A percentile compares a stretch with the other conserved stretches of the same genome.
Evolutionary conservation across 2,888 invertebrate species (phyloP).

Genomic region (Perizoma flavofasciatum): DNA sequence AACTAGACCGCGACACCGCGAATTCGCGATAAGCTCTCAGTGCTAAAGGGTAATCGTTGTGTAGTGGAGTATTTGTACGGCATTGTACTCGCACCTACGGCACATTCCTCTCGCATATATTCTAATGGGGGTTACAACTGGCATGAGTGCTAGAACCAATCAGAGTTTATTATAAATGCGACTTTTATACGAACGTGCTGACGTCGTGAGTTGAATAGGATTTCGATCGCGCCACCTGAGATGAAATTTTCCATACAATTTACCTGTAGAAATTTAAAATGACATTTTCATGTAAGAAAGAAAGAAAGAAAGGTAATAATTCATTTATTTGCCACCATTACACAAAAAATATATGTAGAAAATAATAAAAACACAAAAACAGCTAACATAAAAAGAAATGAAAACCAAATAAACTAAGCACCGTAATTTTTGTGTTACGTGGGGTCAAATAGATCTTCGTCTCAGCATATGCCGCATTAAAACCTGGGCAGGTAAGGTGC

Average conservation of each 20-base stretch:
- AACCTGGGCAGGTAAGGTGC: no score
- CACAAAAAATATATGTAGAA: not conserved
- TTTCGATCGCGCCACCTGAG: conserved; percentile 33
- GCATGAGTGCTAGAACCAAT: conserved; percentile 57
- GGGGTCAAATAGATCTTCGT: no score
- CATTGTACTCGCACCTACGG: conserved; percentile 55
- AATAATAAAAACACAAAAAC: no score
- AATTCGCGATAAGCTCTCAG: conserved; percentile 46
- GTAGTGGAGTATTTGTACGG: conserved; percentile 71
- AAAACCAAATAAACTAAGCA: no score
- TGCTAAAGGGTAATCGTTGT: conserved; percentile 76
- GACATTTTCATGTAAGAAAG: conserved; percentile 3
- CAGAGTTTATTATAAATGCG: conserved; percentile 65
- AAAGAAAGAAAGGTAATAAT: no score
- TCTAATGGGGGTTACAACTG: conserved; percentile 69
- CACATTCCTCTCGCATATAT: conserved; percentile 69
- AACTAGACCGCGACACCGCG: conserved; percentile 1
- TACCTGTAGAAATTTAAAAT: conserved; percentile 22
- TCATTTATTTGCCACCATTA: not conserved
- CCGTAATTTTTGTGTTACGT: no score
- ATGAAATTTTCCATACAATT: conserved; percentile 30
- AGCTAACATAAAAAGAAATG: no score
- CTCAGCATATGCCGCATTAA: no score
- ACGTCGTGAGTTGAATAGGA: conserved; percentile 51
- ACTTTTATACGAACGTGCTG: conserved; percentile 52